phyloP scores from a whole-genome alignment of 1,140 invertebrate genomes.

The Ylistrum balloti region DNA sequence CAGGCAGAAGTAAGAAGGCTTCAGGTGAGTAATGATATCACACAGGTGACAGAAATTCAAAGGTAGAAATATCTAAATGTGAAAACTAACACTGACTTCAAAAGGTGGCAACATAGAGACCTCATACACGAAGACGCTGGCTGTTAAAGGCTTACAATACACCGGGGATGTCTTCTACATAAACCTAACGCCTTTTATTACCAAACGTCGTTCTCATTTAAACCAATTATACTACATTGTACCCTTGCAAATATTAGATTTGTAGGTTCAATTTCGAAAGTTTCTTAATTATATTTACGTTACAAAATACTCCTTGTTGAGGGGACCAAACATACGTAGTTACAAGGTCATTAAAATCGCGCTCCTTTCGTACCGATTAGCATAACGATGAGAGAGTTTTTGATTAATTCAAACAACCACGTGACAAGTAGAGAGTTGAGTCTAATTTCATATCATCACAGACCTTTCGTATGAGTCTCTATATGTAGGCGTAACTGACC shows the following conservation, averaged over 20 bases:
- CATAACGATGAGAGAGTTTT: not conserved
- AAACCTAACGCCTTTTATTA: not conserved
- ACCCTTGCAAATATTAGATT: not conserved
- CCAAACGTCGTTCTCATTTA: not conserved
- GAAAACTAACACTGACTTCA: not conserved
- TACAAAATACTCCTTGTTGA: not conserved
- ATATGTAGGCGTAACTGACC: not conserved
- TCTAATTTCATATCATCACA: not conserved
- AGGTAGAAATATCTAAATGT: not conserved
- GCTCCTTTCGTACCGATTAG: not conserved
- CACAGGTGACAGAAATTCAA: not conserved
- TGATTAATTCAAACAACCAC: not conserved
- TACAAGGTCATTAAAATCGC: not conserved
- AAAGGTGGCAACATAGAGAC: not conserved
- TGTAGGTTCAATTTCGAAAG: not conserved
- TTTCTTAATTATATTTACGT: not conserved
- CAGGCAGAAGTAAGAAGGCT: not conserved
- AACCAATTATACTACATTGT: not conserved
- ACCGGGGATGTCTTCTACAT: not conserved
- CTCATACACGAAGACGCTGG: not conserved
- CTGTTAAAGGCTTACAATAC: not conserved
- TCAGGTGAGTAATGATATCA: constrained; percentile 8
- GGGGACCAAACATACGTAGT: not conserved
- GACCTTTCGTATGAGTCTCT: not conserved
- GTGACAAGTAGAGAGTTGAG: not conserved